phyloP scores from a whole-genome alignment of 1,140 invertebrate species.

The Nebria ingens region DNA sequence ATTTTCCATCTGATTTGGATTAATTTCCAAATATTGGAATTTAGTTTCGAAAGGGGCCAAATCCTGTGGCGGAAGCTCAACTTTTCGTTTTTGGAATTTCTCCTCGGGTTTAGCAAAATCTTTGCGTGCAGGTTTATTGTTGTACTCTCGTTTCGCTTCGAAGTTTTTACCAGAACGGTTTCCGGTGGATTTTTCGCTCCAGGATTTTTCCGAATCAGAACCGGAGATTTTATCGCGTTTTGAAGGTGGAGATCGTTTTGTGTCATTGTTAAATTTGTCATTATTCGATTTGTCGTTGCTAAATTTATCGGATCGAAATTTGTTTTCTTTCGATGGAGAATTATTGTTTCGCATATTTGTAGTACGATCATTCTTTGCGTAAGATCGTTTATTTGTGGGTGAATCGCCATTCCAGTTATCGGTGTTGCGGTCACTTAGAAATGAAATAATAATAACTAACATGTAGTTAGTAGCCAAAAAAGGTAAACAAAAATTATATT shows the following conservation, averaged over 20 bases:
- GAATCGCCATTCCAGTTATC: not conserved
- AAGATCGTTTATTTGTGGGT: not conserved
- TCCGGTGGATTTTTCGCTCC: not conserved
- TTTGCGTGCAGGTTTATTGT: not conserved
- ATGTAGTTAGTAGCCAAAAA: not conserved
- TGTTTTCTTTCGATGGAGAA: slow-evolving; percentile 1
- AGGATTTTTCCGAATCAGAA: not conserved
- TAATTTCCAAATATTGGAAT: slow-evolving; percentile 30
- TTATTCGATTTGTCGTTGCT: not conserved
- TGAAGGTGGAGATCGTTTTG: not conserved
- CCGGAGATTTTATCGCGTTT: not conserved
- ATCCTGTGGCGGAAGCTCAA: slow-evolving; percentile 20
- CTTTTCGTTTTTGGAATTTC: not conserved
- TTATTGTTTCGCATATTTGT: not conserved
- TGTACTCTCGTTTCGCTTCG: not conserved
- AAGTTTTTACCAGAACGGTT: slow-evolving; percentile 1
- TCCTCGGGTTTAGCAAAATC: not conserved
- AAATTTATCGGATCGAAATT: slow-evolving; percentile 1
- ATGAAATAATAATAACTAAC: not conserved
- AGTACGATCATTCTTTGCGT: not conserved
- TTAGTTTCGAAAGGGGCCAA: slow-evolving; percentile 32
- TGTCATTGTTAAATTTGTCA: not conserved
- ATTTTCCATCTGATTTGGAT: slow-evolving; percentile 28
- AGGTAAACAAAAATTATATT: not conserved
- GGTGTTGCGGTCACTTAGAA: not conserved